Base-by-base conservation (phyloP, 1,140 invertebrate species). In the Drosophila ananassae region DNA sequence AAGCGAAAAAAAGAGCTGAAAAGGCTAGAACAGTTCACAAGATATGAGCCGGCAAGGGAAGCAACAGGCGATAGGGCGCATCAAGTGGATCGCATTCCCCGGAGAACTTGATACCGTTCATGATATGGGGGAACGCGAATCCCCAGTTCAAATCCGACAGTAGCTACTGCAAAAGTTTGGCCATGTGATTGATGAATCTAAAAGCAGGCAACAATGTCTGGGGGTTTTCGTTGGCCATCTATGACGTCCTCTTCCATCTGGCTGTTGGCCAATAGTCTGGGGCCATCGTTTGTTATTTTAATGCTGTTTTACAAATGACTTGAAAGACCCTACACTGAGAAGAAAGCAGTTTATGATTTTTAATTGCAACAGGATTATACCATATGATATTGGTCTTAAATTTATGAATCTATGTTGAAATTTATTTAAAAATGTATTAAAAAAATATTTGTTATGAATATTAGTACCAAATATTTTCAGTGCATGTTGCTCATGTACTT, bases 51-150 rank as follows among this genome's bases (percentile, higher is more conserved):
- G 32, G 41, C 62, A 52, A 32, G 41, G 30, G 37, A 39, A 68
- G 63, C 71, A 74, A 75, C 72, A 75, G 71, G 72, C 60, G 48
- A 41, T 53, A 39, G 39, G 30, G 46, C 53, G 56, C 39, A 73
- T 55, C 62, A 47, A 68, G 62, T 68, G 47, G 39, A 67, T 56
- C 24, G 52, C 39, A 54, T 25, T 52, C 30, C 50, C n/a, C 17
- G 5, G 39, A 5, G 48, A 55, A 69, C 61, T 47, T 24, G 63
- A 68, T 69, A 56, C 44, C 41, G 24, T 41, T 25, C 2, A 56
- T 30, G n/a, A 12, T 17, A 8, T n/a, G 17, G n/a, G 37, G 39
- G 30, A 37, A 37, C 39, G 12, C n/a, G 12, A 67, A 39, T 22
- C 21, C 13, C 12, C 44, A 12, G 8, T 44, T n/a, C 41, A 21